A percentile compares a stretch with the other conserved stretches of the same genome.
Conservation (phyloP, 1,140 invertebrate genomes). For the Odontomachus brunneus region DNA sequence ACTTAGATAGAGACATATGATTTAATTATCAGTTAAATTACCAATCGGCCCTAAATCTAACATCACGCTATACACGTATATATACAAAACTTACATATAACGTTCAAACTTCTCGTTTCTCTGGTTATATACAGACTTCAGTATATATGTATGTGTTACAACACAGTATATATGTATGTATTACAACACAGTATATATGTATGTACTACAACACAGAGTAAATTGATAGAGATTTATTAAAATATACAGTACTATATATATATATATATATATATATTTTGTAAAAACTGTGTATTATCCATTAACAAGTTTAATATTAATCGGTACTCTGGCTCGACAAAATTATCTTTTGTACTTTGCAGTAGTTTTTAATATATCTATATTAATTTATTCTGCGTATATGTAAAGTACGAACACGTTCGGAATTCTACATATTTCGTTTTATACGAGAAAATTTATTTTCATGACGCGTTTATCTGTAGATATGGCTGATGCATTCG, state of each 20-base stretch:
- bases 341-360: slow-evolving; percentile 65
- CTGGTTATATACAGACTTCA: slow-evolving; percentile 62
- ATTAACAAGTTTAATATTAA: slow-evolving; percentile 51
- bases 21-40: too few relatives aligned
- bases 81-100: slow-evolving; percentile 59
- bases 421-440: slow-evolving; percentile 17
- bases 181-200: too few relatives aligned
- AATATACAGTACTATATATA: slow-evolving; percentile 59
- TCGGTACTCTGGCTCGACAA: slow-evolving; percentile 49
- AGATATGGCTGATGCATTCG: slow-evolving; percentile 69
- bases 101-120: slow-evolving; percentile 6
- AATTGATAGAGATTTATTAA: slow-evolving; percentile 64
- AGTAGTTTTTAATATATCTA: slow-evolving; percentile 63
- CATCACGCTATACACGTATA: slow-evolving; percentile 64
- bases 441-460: slow-evolving; percentile 38
- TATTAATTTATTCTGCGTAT: slow-evolving; percentile 63
- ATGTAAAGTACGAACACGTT: slow-evolving; percentile 38
- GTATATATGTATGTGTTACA: slow-evolving; percentile 30
- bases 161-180: slow-evolving; percentile 20
- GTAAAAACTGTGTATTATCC: slow-evolving; percentile 48
- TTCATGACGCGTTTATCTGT: slow-evolving; percentile 42
- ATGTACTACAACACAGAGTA: slow-evolving; percentile 46
- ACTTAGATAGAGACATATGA: too few relatives aligned
- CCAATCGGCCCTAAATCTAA: too few relatives aligned
- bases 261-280: too few relatives aligned